A percentile compares a stretch with the other conserved stretches of the same genome.
phyloP scores from a whole-genome alignment of 2,113 vertebrate species.

The Pandion haliaetus region DNA sequence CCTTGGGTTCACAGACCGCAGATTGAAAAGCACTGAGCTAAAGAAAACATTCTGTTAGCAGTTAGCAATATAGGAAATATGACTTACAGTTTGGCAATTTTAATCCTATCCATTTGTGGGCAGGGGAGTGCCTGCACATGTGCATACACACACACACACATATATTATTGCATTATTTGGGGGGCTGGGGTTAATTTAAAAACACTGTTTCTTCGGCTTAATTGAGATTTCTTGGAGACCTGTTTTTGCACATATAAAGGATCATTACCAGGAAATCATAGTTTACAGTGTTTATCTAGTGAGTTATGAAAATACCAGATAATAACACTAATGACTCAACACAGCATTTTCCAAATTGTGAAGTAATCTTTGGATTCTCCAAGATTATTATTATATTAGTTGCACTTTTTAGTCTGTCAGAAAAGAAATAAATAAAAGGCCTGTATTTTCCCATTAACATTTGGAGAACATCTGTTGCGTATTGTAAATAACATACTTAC shows the following conservation, averaged over 20 bases:
- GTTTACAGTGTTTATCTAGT: conserved; percentile 72
- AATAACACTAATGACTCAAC: conserved; percentile 79
- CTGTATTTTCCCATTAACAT: conserved; percentile 79
- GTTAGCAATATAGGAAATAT: neutral
- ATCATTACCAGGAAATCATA: conserved; percentile 73
- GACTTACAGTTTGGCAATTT: neutral
- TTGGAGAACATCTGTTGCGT: conserved; percentile 80
- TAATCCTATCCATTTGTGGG: neutral
- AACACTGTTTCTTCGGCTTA: conserved; percentile 55
- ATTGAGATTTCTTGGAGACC: conserved; percentile 67
- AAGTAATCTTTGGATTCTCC: conserved; percentile 77
- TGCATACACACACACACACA: neutral
- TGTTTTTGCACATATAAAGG: conserved; percentile 64
- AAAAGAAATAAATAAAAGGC: conserved; percentile 74
- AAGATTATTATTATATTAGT: conserved; percentile 78
- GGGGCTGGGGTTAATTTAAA: conserved; percentile 40
- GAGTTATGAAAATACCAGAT: conserved; percentile 80
- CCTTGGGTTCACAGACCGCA: neutral
- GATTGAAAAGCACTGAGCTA: neutral
- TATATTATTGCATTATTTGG: neutral
- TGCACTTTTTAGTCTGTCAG: conserved; percentile 79
- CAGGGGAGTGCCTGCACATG: neutral
- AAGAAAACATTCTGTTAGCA: neutral
- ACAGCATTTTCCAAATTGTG: conserved; percentile 78
- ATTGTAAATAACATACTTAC: conserved; percentile 82